Percentiles rank a stretch among this genome's conserved stretches.
Conservation (phyloP, 1,140 invertebrate genomes). For the Coptotermes formosanus region DNA sequence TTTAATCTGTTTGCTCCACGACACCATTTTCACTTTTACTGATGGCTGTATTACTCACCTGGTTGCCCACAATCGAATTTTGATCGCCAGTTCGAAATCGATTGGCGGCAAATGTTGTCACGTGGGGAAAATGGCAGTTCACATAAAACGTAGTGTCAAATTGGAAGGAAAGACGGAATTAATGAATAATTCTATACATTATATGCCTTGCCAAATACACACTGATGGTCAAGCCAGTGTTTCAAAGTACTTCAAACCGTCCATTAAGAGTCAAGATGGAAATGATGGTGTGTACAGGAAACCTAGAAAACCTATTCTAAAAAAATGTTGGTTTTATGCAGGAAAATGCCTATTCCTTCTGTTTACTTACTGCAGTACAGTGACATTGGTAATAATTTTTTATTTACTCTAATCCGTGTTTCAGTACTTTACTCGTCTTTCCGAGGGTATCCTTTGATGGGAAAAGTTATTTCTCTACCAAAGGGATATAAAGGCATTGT, state of each 20-base stretch:
- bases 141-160: slow-evolving; percentile 6
- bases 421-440: slow-evolving; percentile 58
- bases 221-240: slow-evolving; percentile 68
- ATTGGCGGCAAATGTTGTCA: too few species aligned
- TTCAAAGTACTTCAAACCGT: slow-evolving; percentile 65
- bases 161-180: not conserved
- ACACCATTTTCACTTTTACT: too few species aligned
- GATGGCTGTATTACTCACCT: too few species aligned
- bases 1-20: too few species aligned
- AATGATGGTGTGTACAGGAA: not conserved
- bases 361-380: not conserved
- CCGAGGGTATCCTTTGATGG: slow-evolving; percentile 67
- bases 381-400: slow-evolving; percentile 1
- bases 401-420: slow-evolving; percentile 24
- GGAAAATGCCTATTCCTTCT: not conserved
- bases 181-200: slow-evolving; percentile 50
- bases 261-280: slow-evolving; percentile 51
- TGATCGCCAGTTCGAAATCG: too few species aligned
- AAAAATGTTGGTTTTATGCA: too few species aligned
- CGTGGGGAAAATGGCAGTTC: not conserved
- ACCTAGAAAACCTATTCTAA: not conserved
- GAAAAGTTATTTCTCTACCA: slow-evolving; percentile 59
- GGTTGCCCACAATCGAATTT: too few species aligned
- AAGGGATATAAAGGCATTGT: slow-evolving; percentile 49
- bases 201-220: slow-evolving; percentile 72